Percentiles rank a stretch among this genome's conserved stretches.
These are phyloP conservation scores for Apotomis turbidana DNA, from an alignment of 2,888 invertebrate genomes.

Conservation along the genomic window DNA sequence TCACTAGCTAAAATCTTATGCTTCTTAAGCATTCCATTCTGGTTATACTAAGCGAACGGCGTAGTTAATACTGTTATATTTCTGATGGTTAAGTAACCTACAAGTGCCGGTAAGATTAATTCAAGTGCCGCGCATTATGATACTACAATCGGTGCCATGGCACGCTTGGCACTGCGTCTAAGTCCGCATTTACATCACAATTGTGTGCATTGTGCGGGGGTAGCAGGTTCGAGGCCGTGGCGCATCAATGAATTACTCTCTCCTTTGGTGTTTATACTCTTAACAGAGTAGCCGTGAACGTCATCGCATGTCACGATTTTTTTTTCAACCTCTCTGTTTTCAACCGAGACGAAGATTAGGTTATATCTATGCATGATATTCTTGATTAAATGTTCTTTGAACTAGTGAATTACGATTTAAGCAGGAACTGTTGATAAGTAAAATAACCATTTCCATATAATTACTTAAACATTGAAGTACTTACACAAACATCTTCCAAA, in stretches of 20 bases:
- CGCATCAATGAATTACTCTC: slow-evolving; percentile 48
- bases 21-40: not conserved
- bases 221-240: slow-evolving; percentile 78
- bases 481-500: too few species aligned
- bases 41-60: not conserved
- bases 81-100: slow-evolving; percentile 13
- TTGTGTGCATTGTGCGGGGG: slow-evolving; percentile 74
- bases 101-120: slow-evolving; percentile 24
- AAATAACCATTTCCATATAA: too few species aligned
- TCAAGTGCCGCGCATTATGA: slow-evolving; percentile 20
- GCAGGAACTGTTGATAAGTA: too few species aligned
- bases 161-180: slow-evolving; percentile 63
- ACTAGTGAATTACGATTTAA: too few species aligned
- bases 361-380: too few species aligned
- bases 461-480: too few species aligned
- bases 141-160: slow-evolving; percentile 62
- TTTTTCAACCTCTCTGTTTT: too few species aligned
- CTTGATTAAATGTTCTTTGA: too few species aligned
- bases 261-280: too few species aligned
- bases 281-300: too few species aligned
- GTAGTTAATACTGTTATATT: slow-evolving; percentile 3
- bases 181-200: slow-evolving; percentile 76
- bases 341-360: too few species aligned
- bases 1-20: not conserved
- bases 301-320: too few species aligned